Conservation (phyloP, 2,797 vertebrate species). For the Chanos chanos region DNA sequence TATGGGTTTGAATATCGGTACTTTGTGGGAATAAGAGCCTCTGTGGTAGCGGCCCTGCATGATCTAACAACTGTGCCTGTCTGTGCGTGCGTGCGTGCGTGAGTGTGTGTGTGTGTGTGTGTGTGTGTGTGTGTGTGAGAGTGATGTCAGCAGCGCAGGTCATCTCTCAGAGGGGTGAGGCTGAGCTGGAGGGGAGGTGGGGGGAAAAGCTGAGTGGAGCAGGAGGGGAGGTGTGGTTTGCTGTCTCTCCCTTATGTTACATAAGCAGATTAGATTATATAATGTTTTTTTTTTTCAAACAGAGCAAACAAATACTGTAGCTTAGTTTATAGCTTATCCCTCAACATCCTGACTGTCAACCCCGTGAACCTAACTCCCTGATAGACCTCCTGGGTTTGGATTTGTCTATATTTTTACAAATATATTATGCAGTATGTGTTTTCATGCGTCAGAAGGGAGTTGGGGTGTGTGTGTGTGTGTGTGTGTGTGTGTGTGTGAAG, state of each 20-base stretch:
- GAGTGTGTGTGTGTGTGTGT: slow-evolving; percentile 17
- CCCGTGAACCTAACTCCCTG: slow-evolving; percentile 1
- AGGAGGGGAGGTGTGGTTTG: slow-evolving; percentile 18
- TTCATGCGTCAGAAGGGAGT: no score
- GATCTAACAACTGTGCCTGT: slow-evolving; percentile 33
- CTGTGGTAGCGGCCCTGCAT: slow-evolving; percentile 12
- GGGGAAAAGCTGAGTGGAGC: neutral
- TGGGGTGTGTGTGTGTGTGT: no score
- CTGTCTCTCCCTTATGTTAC: slow-evolving; percentile 54
- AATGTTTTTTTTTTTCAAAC: slow-evolving; percentile 48
- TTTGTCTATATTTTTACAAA: no score
- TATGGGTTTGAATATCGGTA: slow-evolving; percentile 3
- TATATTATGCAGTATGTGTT: no score
- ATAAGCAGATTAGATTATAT: slow-evolving; percentile 69
- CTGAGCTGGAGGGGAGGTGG: neutral
- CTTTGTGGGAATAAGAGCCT: neutral
- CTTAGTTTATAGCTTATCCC: slow-evolving; percentile 19
- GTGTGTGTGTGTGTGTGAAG: no score
- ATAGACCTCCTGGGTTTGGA: no score
- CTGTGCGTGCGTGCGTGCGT: slow-evolving; percentile 34
- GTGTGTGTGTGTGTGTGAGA: slow-evolving; percentile 32
- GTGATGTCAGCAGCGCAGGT: slow-evolving; percentile 25
- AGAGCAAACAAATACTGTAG: slow-evolving; percentile 39
- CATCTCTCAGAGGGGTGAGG: slow-evolving; percentile 13
- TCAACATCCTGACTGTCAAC: slow-evolving; percentile 22